Evolutionary conservation across 2,797 vertebrate species (phyloP), one percentile per base, ranked within the genome.

Genomic region (Sciaenops ocellatus): DNA sequence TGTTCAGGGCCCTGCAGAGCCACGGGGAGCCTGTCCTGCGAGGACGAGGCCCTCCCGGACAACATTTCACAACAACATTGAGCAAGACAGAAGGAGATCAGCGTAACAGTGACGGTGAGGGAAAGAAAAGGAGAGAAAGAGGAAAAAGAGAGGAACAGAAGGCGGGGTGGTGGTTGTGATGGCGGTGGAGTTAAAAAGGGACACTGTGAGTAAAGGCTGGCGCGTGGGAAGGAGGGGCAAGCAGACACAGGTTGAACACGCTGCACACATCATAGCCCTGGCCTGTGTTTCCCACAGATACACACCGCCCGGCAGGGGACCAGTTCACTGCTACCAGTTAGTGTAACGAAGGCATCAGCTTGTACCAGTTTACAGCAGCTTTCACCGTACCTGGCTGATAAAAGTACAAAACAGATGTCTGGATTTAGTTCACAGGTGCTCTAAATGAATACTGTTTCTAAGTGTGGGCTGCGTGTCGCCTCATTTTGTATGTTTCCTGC

Each of bases 181-280:
- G 74, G 75, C 2, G 41, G 68, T 20, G 60, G 48, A 64, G 67
- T 62, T 56, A 47, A 68, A 73, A 67, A 38, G 69, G 47, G 82
- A 63, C 11, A 17, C 42, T 63, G 55, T 56, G 60, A 82, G 78
- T 54, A 70, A 86, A 81, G 84, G 81, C 66, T 70, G 83, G 69
- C 34, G 71, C 70, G 80, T 55, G 57, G 73, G 73, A 71, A 83
- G 78, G 83, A 73, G 80, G 77, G 76, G 76, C 67, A 60, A 73
- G 88, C 83, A 86, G 83, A 92, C 85, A 86, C 75, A 41, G 87
- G 88, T 89, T n/a, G 88, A 80, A 92, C 73, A 88, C 67, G 80
- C 87, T 84, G 90, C 89, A 83, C 64, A 83, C 83, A 65, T 88
- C 85, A 75, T 64, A 89, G 89, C 86, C 88, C 90, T 83, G 85